Base-by-base conservation (phyloP, 2,888 invertebrate genomes). In the Allophyes oxyacanthae region DNA sequence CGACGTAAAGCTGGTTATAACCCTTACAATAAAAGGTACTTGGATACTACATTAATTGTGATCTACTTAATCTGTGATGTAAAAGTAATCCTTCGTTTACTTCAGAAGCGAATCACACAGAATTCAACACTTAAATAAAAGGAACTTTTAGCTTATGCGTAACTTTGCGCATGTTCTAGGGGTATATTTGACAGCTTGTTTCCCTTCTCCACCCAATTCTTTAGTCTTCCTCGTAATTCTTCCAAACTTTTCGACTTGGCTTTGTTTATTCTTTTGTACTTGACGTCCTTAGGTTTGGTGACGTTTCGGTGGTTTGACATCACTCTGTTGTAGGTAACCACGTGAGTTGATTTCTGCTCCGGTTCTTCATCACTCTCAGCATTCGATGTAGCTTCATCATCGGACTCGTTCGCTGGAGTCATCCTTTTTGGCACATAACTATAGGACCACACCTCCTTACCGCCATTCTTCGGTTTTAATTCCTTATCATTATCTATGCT, bases 231-330 rank as follows among this genome's bases (percentile, higher is more conserved):
- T 2, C 98, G 91, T 55, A 98, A 84, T 81, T 98, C 98, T 79
- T 98, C 98, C 69, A 98, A 91, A 79, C 98, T 98, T 90, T 98
- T 97, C 62, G 98, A 98, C 85, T 98, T 98, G 5, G 98, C 98
- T 86, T 98, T 98, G 85, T 98, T 98, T 86, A 98, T 98, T 81
- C 98, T 95, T 86, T 98, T 98, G 91, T 98, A 98, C 89, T 98
- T 98, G 30, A 98, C 98, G 85, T 98, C 98, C 91, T 98, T 98
- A 67, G 98, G 98, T 86, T 98, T 98, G 5, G 97, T 98, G 46
- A 98, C 98, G 48, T 97, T 97, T 66, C 98, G 95, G 87, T 98
- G 98, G 89, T 98, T 98, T 41, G 97, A 97, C 98, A 98, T 98
- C 55, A 98, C 98, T 71, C 98, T 94, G 88, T 97, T 97, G 89